A percentile compares a stretch with the other conserved stretches of the same genome.
These are phyloP conservation scores for Geococcyx californianus DNA, from an alignment of 2,113 vertebrate genomes.

Conservation along the genomic window DNA sequence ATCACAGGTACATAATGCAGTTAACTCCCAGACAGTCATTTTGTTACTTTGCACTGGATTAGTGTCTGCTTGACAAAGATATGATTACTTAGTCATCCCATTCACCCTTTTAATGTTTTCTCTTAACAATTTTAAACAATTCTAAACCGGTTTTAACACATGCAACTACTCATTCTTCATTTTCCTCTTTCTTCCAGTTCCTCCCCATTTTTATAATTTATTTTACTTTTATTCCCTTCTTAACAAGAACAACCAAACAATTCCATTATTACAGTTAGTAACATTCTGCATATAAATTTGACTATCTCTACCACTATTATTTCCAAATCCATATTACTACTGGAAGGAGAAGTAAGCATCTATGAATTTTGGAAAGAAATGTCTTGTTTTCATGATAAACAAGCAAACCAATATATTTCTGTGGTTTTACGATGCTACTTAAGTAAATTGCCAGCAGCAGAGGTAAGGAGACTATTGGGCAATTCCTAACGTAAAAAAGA, in stretches of 20 bases:
- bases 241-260: neutral
- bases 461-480: neutral
- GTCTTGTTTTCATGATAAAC: neutral
- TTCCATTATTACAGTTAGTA: neutral
- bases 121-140: neutral
- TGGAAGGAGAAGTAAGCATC: neutral
- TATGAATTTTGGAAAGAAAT: neutral
- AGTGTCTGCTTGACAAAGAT: neutral
- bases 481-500: neutral
- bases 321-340: neutral
- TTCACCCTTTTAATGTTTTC: neutral
- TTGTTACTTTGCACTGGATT: neutral
- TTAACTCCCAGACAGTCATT: neutral
- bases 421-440: neutral
- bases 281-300: neutral
- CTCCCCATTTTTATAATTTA: neutral
- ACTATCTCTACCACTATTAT: neutral
- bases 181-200: neutral
- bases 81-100: neutral
- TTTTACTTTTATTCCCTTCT: neutral
- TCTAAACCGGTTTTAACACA: neutral
- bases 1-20: neutral
- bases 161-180: neutral
- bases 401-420: neutral
- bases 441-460: neutral